These are phyloP conservation scores for Cinclus mexicanus DNA, from an alignment of 2,113 vertebrate species.

Conservation along the genomic window DNA sequence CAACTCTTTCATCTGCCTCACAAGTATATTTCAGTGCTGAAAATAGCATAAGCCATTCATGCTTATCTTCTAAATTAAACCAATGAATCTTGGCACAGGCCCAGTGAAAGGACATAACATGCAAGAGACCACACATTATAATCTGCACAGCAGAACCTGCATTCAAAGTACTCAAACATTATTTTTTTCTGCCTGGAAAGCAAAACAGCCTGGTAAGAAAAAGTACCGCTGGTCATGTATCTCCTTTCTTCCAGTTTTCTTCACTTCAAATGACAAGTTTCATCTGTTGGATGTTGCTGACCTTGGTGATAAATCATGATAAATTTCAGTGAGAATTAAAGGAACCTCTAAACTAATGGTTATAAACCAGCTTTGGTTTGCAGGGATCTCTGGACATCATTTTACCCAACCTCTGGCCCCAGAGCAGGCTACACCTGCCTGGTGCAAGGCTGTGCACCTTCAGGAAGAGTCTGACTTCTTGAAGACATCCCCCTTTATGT, in stretches of 20 bases:
- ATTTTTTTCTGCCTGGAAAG: not conserved
- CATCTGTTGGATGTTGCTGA: not conserved
- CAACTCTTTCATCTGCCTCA: not conserved
- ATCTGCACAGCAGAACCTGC: not conserved
- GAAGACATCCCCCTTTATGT: not conserved
- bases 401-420: not conserved
- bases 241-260: not conserved
- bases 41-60: not conserved
- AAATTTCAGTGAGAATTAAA: not conserved
- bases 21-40: not conserved
- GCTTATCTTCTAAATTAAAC: conserved; percentile 27
- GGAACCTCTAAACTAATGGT: not conserved
- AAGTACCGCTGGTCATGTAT: not conserved
- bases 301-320: not conserved
- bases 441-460: not conserved
- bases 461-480: not conserved
- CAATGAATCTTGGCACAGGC: not conserved
- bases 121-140: not conserved
- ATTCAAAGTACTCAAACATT: not conserved
- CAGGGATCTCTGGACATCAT: not conserved
- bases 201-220: not conserved
- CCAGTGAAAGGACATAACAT: not conserved
- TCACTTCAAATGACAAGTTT: not conserved
- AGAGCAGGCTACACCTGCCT: not conserved
- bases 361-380: not conserved